Evolutionary conservation across 2,797 vertebrate species (phyloP).

Genomic region (Muscicapa comitata): DNA sequence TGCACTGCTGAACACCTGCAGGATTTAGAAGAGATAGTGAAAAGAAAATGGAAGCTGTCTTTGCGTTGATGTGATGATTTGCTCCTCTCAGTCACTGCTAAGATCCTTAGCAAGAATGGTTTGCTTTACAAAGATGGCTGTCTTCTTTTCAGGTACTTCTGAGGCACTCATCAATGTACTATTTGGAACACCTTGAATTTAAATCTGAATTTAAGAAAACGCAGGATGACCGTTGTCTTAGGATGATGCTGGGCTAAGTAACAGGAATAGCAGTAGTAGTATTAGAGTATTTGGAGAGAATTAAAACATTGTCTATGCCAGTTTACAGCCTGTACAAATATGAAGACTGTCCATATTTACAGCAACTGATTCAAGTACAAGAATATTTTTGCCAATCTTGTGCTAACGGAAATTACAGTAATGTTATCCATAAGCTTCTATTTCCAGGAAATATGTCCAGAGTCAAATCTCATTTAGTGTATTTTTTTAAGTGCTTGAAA

Average conservation of each 20-base stretch:
- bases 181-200: not conserved
- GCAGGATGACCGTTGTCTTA: not conserved
- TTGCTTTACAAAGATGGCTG: not conserved
- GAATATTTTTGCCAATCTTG: not conserved
- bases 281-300: not conserved
- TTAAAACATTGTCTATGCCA: not conserved
- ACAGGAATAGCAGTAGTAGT: not conserved
- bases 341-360: not conserved
- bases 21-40: not conserved
- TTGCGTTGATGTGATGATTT: not conserved
- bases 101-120: not conserved
- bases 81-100: not conserved
- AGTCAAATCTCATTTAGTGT: not conserved
- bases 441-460: not conserved
- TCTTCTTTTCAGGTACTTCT: not conserved
- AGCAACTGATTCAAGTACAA: not conserved
- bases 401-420: not conserved
- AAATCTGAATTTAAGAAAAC: not conserved
- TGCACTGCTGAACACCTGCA: not conserved
- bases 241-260: not conserved
- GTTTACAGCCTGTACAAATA: not conserved
- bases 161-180: not conserved
- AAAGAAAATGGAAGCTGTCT: not conserved
- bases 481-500: not conserved
- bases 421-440: not conserved